Evolutionary conservation across 2,888 invertebrate genomes (phyloP).

Genomic region (Netelia virgata): DNA sequence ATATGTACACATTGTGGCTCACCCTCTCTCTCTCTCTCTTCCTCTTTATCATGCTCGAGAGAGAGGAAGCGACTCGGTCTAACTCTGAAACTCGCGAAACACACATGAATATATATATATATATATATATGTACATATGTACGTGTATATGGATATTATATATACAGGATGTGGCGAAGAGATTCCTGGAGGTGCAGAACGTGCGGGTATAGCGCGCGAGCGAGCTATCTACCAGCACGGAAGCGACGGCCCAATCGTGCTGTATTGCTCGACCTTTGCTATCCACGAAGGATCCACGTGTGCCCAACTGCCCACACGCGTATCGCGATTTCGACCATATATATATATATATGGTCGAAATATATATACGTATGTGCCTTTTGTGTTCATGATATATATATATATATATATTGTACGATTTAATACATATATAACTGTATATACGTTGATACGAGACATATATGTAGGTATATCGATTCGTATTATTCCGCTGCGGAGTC

Average conservation of each 20-base stretch:
- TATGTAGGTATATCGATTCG: constrained; percentile 20
- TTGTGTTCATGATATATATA: no score
- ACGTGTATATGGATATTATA: neutral
- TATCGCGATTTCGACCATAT: constrained; percentile 26
- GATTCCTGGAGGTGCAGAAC: constrained; percentile 62
- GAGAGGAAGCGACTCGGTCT: neutral
- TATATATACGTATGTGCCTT: neutral
- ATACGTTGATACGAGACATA: neutral
- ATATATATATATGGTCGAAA: constrained; percentile 18
- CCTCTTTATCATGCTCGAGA: neutral
- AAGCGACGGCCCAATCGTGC: constrained; percentile 79
- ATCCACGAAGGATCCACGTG: constrained; percentile 69
- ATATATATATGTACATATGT: neutral
- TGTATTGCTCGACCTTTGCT: constrained; percentile 81
- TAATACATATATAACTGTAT: no score
- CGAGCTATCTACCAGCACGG: constrained; percentile 69
- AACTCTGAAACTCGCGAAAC: constrained; percentile 1
- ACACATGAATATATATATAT: no score
- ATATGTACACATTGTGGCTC: constrained; percentile 24
- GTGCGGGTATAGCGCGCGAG: constrained; percentile 35
- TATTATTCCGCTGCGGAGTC: constrained; percentile 1
- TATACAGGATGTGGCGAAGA: constrained; percentile 36
- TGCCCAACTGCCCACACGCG: constrained; percentile 68
- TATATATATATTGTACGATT: constrained; percentile 3
- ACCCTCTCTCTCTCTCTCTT: constrained; percentile 12